Evolutionary conservation across 1,140 invertebrate species (phyloP), one percentile per base, ranked within the genome.

Genomic region (Magallana gigas): DNA sequence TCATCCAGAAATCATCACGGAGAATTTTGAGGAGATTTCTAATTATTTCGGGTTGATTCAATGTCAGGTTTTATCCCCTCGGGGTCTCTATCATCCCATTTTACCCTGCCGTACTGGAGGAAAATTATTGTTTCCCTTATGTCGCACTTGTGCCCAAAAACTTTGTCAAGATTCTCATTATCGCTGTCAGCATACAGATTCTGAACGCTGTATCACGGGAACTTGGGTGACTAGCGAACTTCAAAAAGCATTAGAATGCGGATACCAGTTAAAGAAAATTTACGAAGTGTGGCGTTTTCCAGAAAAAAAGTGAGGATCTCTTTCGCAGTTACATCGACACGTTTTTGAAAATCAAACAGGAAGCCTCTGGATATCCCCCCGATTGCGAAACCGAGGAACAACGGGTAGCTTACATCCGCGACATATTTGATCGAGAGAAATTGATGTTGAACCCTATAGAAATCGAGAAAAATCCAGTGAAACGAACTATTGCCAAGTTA

Each of bases 391-490:
- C 91, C 9, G 88, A 88, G 56, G 68, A 88, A 12, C 87, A 88
- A 16, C 18, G 36, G 23, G 6, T 5, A 2, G 85, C 2, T 91
- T 95, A 94, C 83, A 90, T 95, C 8, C 14, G 68, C 23, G 71
- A 93, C 8, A 93, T 90, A 23, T 16, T 90, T 48, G 0, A 68
- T 86, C 29, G 92, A 95, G 90, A 81, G 11, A 92, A 92, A 16
- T 87, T 95, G 18, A 18, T 76, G n/a, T 83, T 95, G 16, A 91
- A 95, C 29, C 56, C 16, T 9, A 71, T 90, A 16, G 90, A 92
- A 58, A 94, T 95, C 60, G 83, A 62, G 56, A 89, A 92, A 84
- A 95, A 95, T 84, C 88, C 91, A 0, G 94, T 93, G 14, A 14
- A 90, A 18, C 16, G 91, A n/a, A 71, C 81, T 48, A 57, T 92